These are phyloP conservation scores for Syngnathus typhle DNA, from an alignment of 2,113 vertebrate species.

Conservation along the genomic window DNA sequence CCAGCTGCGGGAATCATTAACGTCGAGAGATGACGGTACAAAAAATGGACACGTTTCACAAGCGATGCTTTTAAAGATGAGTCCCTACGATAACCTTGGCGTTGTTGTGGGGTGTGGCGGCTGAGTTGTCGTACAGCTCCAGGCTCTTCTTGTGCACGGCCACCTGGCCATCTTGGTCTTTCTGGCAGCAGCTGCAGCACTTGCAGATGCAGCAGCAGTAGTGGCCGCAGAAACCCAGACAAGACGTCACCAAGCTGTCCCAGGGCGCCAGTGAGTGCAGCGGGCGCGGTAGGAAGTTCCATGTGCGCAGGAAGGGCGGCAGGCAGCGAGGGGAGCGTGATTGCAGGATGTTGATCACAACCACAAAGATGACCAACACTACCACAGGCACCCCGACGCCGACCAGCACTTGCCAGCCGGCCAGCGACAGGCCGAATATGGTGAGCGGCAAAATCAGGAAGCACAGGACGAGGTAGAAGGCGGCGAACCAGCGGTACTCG, in stretches of 20 bases:
- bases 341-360: conserved; percentile 81
- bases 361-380: conserved; percentile 54
- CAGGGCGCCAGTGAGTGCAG: conserved; percentile 84
- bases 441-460: conserved; percentile 80
- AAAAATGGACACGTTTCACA: neutral
- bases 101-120: conserved; percentile 51
- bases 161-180: conserved; percentile 7
- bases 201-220: conserved; percentile 78
- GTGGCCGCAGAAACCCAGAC: conserved; percentile 58
- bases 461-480: conserved; percentile 80
- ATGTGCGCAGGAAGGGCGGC: conserved; percentile 74
- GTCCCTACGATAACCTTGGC: conserved; percentile 6
- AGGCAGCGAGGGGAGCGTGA: conserved; percentile 61
- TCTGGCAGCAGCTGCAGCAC: conserved; percentile 69
- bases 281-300: conserved; percentile 83
- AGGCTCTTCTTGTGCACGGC: conserved; percentile 48
- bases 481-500: conserved; percentile 91
- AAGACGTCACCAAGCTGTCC: conserved; percentile 69
- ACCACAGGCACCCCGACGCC: conserved; percentile 79
- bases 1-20: neutral
- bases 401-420: conserved; percentile 84
- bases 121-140: conserved; percentile 77
- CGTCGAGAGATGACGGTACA: neutral
- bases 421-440: conserved; percentile 84
- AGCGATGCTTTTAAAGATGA: conserved; percentile 29